Evolutionary conservation across 2,113 vertebrate species (phyloP).

Genomic region (Fregata magnificens): DNA sequence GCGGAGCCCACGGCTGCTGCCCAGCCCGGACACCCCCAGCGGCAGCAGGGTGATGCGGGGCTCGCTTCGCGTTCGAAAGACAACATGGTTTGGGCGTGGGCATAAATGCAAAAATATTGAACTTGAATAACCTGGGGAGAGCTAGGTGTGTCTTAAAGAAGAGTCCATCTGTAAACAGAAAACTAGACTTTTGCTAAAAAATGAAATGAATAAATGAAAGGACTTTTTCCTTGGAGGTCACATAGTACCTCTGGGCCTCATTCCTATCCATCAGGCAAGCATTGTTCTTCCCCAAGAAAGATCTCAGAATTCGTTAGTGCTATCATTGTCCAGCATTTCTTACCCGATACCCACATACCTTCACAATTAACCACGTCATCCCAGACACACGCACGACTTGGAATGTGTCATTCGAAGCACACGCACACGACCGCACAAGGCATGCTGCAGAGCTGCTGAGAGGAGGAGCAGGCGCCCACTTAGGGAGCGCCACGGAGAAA

Average conservation of each 20-base stretch:
- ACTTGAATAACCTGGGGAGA: not conserved
- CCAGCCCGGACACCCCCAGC: not conserved
- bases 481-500: not conserved
- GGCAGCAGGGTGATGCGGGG: not conserved
- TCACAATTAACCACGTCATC: not conserved
- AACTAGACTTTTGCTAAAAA: not conserved
- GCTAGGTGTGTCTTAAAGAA: not conserved
- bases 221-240: not conserved
- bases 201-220: not conserved
- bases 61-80: rapidly evolving
- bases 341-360: not conserved
- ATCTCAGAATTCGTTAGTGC: not conserved
- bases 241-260: not conserved
- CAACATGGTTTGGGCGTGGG: rapidly evolving
- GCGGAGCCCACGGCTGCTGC: not conserved
- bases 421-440: rapidly evolving
- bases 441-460: not conserved
- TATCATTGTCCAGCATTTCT: not conserved
- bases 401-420: rapidly evolving
- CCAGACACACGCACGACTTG: rapidly evolving
- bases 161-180: no score
- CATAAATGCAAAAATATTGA: not conserved
- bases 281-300: not conserved
- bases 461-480: not conserved
- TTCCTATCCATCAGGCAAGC: not conserved